Conservation (phyloP, 2,888 invertebrate genomes). For the Timema podura region DNA sequence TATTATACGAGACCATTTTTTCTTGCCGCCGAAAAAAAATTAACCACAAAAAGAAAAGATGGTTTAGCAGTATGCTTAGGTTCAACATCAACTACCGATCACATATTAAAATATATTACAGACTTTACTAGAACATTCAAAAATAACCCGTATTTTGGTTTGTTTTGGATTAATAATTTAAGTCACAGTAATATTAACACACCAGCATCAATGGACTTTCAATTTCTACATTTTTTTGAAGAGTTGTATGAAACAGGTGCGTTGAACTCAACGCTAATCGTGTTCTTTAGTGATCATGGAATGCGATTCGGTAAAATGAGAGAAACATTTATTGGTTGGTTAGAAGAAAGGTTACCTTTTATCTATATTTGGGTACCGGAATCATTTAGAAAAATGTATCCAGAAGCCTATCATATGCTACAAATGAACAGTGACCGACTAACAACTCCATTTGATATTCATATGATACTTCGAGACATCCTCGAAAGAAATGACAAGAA, state of each 20-base stretch:
- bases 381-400: conserved; percentile 53
- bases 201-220: conserved; percentile 62
- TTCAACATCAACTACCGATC: conserved; percentile 60
- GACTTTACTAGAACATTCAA: conserved; percentile 63
- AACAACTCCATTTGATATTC: conserved; percentile 71
- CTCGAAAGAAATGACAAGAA: conserved; percentile 43
- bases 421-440: conserved; percentile 61
- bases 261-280: conserved; percentile 60
- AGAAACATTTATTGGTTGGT: conserved; percentile 64
- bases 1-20: conserved; percentile 75
- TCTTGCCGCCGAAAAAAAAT: conserved; percentile 49
- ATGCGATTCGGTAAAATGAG: conserved; percentile 71
- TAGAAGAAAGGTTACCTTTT: conserved; percentile 73
- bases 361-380: conserved; percentile 65
- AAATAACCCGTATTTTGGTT: conserved; percentile 63
- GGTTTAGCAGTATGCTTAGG: conserved; percentile 58
- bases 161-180: conserved; percentile 76
- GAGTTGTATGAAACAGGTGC: conserved; percentile 57
- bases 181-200: conserved; percentile 68
- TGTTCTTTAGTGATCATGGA: conserved; percentile 77
- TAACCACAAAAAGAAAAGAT: conserved; percentile 40
- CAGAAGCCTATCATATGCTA: conserved; percentile 54
- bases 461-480: conserved; percentile 65
- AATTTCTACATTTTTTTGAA: conserved; percentile 53
- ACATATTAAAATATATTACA: conserved; percentile 62